Percentiles rank a stretch among this genome's conserved stretches.
These are phyloP conservation scores for Chaunax sp. DNA, from an alignment of 2,797 vertebrate genomes.

Conservation along the genomic window DNA sequence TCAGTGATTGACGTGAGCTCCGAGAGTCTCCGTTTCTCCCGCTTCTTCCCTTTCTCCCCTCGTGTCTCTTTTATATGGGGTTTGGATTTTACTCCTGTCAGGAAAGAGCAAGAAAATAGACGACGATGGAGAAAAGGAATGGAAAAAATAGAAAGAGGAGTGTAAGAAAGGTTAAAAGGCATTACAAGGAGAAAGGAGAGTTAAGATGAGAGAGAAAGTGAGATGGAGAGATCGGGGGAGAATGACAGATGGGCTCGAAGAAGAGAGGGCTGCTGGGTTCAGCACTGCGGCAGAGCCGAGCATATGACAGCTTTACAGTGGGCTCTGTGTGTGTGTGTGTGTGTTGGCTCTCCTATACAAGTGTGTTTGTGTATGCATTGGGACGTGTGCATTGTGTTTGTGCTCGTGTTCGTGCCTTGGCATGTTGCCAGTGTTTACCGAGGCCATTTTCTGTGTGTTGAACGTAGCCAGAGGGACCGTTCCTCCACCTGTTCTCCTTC, in stretches of 20 bases:
- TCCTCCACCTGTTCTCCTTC: conserved; percentile 71
- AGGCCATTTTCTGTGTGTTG: conserved; percentile 54
- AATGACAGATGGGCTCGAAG: conserved; percentile 76
- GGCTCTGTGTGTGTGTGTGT: conserved; percentile 20
- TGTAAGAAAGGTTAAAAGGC: conserved; percentile 42
- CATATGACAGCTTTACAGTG: conserved; percentile 76
- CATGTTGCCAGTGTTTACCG: conserved; percentile 71
- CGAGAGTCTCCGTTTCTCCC: conserved; percentile 32
- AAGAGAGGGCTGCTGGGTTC: conserved; percentile 73
- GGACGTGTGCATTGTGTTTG: conserved; percentile 9
- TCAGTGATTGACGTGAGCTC: conserved; percentile 61
- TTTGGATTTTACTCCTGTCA: conserved; percentile 42
- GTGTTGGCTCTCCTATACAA: conserved; percentile 19
- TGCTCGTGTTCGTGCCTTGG: conserved; percentile 52
- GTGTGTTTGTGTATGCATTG: conserved; percentile 19
- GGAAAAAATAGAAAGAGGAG: conserved; percentile 1
- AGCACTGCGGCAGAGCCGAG: conserved; percentile 73
- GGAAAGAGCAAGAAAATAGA: conserved; percentile 21
- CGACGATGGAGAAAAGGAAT: background rate
- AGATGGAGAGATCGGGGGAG: conserved; percentile 41
- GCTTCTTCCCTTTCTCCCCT: conserved; percentile 10
- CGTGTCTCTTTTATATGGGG: conserved; percentile 38
- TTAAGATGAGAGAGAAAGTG: conserved; percentile 9
- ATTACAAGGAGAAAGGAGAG: conserved; percentile 42
- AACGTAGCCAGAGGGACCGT: conserved; percentile 57